Percentiles rank a stretch among this genome's conserved stretches.
Evolutionary conservation across 2,888 invertebrate species (phyloP).

Genomic region (Cerastis leucographa): DNA sequence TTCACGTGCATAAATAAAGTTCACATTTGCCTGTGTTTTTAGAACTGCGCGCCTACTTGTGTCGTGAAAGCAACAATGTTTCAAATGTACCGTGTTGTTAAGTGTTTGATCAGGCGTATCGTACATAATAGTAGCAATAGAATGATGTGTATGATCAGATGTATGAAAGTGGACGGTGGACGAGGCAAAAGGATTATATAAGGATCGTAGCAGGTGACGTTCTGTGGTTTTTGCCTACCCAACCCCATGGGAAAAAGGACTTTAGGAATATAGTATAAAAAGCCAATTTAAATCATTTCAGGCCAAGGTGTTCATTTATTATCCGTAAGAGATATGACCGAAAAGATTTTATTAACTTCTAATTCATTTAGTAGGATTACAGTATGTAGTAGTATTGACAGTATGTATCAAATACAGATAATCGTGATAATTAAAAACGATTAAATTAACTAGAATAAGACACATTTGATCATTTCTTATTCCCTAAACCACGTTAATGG

Average conservation of each 20-base stretch:
- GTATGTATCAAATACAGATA: background rate
- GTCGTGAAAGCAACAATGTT: conserved; percentile 52
- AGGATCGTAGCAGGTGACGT: too few relatives aligned
- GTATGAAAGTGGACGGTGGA: too few relatives aligned
- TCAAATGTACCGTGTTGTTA: background rate
- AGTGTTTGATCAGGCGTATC: conserved; percentile 45
- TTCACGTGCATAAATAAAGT: background rate
- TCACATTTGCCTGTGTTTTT: background rate
- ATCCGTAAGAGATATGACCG: background rate
- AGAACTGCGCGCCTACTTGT: conserved; percentile 29
- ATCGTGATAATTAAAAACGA: background rate
- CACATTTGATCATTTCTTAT: too few relatives aligned
- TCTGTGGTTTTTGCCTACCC: too few relatives aligned
- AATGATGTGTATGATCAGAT: too few relatives aligned
- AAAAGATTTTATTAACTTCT: background rate
- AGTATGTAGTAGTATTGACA: too few relatives aligned
- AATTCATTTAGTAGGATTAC: background rate
- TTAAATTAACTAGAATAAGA: background rate
- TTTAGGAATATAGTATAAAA: too few relatives aligned
- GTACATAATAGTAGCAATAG: too few relatives aligned
- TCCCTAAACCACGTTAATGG: too few relatives aligned
- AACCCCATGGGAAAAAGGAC: too few relatives aligned
- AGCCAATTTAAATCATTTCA: background rate
- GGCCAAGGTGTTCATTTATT: background rate
- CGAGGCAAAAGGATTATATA: too few relatives aligned